A percentile compares a stretch with the other conserved stretches of the same genome.
phyloP scores from a whole-genome alignment of 2,113 vertebrate genomes.

The Merops nubicus region DNA sequence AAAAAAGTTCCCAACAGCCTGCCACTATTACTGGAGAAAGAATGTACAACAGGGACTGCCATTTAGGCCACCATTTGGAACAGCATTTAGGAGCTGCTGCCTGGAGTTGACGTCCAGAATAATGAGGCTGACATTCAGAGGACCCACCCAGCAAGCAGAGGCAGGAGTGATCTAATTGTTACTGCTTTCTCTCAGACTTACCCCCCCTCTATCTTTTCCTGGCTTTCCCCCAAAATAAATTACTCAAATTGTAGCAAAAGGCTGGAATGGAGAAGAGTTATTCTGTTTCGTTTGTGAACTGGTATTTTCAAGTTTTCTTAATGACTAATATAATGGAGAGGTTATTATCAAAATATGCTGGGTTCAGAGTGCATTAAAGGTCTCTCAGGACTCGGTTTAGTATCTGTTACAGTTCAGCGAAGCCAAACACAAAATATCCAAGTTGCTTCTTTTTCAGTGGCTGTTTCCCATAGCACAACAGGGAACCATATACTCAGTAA shows the following conservation, averaged over 20 bases:
- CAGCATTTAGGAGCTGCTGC: neutral
- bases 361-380: neutral
- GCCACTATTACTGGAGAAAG: constrained; percentile 53
- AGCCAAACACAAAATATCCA: neutral
- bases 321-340: constrained; percentile 29
- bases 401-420: neutral
- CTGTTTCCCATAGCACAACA: neutral
- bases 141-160: constrained; percentile 40
- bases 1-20: constrained; percentile 44
- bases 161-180: constrained; percentile 43
- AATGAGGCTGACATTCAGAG: constrained; percentile 53
- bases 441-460: neutral
- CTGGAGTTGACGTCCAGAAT: constrained; percentile 31
- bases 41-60: constrained; percentile 45
- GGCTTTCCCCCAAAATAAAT: constrained; percentile 47
- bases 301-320: constrained; percentile 62
- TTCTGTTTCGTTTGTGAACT: constrained; percentile 38
- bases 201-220: neutral
- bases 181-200: neutral
- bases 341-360: constrained; percentile 45
- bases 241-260: constrained; percentile 10
- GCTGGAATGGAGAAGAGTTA: constrained; percentile 23
- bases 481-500: neutral
- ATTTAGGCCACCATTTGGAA: constrained; percentile 52
- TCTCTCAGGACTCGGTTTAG: neutral